Evolutionary conservation across 2,113 vertebrate species (phyloP).

Genomic region (Erythrolamprus reginae): DNA sequence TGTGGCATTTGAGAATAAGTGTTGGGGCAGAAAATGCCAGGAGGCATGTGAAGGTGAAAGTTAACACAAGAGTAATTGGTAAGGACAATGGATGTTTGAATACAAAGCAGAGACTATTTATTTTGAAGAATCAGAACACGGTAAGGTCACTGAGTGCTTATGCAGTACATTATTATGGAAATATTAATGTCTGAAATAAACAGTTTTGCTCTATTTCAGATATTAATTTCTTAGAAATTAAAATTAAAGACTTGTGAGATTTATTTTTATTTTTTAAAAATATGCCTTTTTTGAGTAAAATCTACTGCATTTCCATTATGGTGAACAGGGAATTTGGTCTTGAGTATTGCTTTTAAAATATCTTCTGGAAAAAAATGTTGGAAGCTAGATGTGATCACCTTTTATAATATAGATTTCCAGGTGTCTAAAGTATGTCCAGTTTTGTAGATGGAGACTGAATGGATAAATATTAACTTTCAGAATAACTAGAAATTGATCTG

Average conservation of each 20-base stretch:
- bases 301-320: background rate
- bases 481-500: background rate
- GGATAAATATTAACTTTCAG: background rate
- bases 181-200: background rate
- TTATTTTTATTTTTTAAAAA: background rate
- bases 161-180: background rate
- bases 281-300: background rate
- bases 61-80: background rate
- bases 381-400: background rate
- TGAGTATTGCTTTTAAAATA: background rate
- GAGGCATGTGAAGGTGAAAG: background rate
- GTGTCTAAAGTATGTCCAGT: background rate
- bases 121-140: slow-evolving; percentile 4
- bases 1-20: background rate
- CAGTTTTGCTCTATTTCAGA: background rate
- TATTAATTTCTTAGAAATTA: background rate
- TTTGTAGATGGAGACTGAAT: background rate
- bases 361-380: background rate
- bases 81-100: background rate
- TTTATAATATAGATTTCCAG: background rate
- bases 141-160: background rate
- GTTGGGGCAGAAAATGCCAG: background rate
- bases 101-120: background rate
- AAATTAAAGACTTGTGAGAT: background rate
- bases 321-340: background rate